Evolutionary conservation across 2,113 vertebrate species (phyloP).

Genomic region (Lanius ludovicianus): DNA sequence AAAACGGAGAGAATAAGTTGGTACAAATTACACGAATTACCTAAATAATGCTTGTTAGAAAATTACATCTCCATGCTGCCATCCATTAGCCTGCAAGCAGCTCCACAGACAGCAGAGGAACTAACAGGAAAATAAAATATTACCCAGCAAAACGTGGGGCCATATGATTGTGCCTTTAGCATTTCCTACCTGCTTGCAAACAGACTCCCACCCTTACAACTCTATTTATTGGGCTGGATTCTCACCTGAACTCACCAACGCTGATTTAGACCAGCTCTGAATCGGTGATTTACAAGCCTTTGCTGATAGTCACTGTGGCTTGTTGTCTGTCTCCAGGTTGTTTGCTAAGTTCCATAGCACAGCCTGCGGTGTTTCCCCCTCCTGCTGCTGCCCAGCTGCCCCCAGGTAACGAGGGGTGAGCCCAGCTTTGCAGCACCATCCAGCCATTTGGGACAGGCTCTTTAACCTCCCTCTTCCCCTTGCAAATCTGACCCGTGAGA

Average conservation of each 20-base stretch:
- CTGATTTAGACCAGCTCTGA: not conserved
- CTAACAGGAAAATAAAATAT: not conserved
- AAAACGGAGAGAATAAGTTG: not conserved
- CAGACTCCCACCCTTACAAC: not conserved
- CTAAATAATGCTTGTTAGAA: not conserved
- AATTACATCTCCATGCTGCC: not conserved
- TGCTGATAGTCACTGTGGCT: not conserved
- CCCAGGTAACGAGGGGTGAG: not conserved
- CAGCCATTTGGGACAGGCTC: not conserved
- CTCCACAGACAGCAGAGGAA: not conserved
- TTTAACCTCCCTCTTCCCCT: not conserved
- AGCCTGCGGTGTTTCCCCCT: not conserved
- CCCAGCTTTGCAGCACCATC: not conserved
- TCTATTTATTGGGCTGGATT: not conserved
- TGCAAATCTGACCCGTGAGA: not conserved
- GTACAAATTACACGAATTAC: constrained; percentile 15
- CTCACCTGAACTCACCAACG: not conserved
- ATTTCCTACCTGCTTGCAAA: constrained; percentile 7
- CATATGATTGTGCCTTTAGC: not conserved
- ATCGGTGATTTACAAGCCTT: not conserved
- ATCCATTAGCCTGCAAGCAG: not conserved
- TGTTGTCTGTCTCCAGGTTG: not conserved
- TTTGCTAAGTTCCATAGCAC: not conserved
- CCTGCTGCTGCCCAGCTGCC: not conserved
- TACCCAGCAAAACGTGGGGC: not conserved